phyloP scores from a whole-genome alignment of 2,797 vertebrate species.

The Rhinatrema bivittatum region DNA sequence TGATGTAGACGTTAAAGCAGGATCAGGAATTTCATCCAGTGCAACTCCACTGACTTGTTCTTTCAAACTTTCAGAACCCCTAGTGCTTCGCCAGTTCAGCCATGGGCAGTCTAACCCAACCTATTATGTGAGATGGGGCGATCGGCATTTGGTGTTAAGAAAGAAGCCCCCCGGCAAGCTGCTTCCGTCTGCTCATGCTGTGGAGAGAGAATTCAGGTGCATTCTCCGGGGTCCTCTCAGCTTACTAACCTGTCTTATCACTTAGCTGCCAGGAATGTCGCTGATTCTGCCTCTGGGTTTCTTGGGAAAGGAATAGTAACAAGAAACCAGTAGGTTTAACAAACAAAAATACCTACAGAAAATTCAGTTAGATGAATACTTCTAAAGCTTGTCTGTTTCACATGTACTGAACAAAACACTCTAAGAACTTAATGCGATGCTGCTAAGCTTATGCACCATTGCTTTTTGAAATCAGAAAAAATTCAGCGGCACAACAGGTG shows the following conservation, averaged over 20 bases:
- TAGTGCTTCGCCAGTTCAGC: constrained; percentile 52
- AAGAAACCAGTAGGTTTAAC: no score
- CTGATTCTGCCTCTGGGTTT: no score
- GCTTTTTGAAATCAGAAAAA: no score
- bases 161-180: constrained; percentile 48
- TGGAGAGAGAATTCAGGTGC: constrained; percentile 67
- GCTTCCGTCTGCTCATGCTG: constrained; percentile 31
- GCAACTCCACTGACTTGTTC: background rate
- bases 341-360: no score
- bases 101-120: constrained; percentile 44
- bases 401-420: background rate
- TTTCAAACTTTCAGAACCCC: constrained; percentile 32
- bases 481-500: no score
- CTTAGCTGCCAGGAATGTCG: no score
- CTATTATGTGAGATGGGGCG: constrained; percentile 44
- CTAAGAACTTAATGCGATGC: no score
- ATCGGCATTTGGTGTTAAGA: constrained; percentile 54
- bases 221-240: background rate
- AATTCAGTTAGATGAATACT: no score
- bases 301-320: background rate
- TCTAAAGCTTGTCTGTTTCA: no score
- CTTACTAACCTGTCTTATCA: background rate
- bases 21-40: background rate
- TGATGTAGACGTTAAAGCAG: no score
- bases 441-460: no score